Percentiles rank a stretch among this genome's conserved stretches.
phyloP scores from a whole-genome alignment of 1,140 invertebrate genomes.

The Delia radicum region DNA sequence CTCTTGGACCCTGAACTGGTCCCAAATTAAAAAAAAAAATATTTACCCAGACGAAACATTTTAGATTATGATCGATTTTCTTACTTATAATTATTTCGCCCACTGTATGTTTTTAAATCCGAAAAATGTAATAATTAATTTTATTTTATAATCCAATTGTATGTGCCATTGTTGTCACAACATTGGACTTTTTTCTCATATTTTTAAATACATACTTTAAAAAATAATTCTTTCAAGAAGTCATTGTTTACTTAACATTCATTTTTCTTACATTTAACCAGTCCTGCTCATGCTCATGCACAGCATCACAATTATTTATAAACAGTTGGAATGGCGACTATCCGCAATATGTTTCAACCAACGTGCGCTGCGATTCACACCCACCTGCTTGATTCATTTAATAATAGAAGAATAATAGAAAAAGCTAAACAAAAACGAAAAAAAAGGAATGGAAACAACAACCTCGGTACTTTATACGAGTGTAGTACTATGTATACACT shows the following conservation, averaged over 20 bases:
- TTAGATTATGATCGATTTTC: no score
- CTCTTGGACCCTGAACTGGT: no score
- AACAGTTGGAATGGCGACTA: background rate
- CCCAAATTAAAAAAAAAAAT: no score
- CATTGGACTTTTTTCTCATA: background rate
- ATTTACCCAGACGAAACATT: no score
- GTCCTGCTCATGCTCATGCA: background rate
- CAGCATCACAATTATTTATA: background rate
- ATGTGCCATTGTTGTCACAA: background rate
- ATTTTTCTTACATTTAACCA: slow-evolving; percentile 5
- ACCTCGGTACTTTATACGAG: background rate
- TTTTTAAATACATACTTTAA: background rate
- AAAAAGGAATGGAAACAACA: background rate
- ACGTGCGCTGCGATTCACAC: background rate
- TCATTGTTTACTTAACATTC: slow-evolving; percentile 2
- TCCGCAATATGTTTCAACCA: background rate
- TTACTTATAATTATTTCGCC: no score
- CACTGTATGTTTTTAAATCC: background rate
- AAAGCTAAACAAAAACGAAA: background rate
- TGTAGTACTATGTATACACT: background rate
- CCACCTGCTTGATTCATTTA: background rate
- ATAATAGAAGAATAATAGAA: background rate
- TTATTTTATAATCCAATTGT: background rate
- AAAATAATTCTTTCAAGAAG: background rate
- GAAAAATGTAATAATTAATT: background rate